Base-by-base conservation (phyloP, 2,113 vertebrate species). In the Lethenteron reissneri region DNA sequence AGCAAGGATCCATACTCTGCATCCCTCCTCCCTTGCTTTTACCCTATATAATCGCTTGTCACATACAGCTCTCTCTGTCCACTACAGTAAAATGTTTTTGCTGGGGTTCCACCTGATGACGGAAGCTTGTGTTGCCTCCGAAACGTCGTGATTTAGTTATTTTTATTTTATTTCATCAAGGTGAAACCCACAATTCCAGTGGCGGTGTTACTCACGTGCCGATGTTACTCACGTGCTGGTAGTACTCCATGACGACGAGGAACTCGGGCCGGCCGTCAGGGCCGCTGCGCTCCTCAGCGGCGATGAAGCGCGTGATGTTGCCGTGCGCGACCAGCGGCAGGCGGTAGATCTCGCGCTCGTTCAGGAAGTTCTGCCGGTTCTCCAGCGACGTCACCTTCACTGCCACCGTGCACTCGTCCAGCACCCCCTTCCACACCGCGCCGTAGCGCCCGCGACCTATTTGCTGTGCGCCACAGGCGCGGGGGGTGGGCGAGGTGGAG, bases 231-330 rank as follows among this genome's bases (percentile, higher is more conserved):
- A 68, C 64, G n/a, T 17, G 64, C 64, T n/a, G 64, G 64, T 68
- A 68, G 64, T 68, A 68, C 64, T 68, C 64, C n/a, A 68, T n/a
- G 25, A 68, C 25, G 64, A 68, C 25, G 64, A 68, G 64, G n/a
- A 68, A 68, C 11, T 68, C 64, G 9, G 64, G 64, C 25, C n/a
- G n/a, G 9, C 25, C 25, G 8, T 25, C 64, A 68, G 64, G 64
- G 9, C n/a, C n/a, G 9, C 25, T n/a, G n/a, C 64, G 64, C 64
- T 68, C 64, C 25, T n/a, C 25, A 9, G 64, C 64, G 25, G n/a
- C 64, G 64, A 68, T 68, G 64, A 68, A 68, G 64, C 64, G 64
- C 25, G 64, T 25, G 25, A 68, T 68, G 64, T 68, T 68, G n/a
- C 25, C 64, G 25, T 68, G 64, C 25, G n/a, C 64, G n/a, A 68